Percentiles rank a stretch among this genome's conserved stretches.
Conservation (phyloP, 2,113 vertebrate genomes). For the Solenodon paradoxus region DNA sequence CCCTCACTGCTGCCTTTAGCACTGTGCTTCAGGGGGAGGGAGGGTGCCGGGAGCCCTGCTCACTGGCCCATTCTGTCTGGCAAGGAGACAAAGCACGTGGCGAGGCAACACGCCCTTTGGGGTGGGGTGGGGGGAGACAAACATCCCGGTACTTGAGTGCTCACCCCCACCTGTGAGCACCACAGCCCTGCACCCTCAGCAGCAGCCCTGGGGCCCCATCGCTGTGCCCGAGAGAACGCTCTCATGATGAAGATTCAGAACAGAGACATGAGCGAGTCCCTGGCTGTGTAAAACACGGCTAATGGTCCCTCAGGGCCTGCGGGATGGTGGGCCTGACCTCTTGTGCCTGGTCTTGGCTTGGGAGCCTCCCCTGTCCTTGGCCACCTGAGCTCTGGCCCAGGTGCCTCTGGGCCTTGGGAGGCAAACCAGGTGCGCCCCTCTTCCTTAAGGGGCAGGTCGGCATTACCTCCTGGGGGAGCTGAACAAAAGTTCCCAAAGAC, state of each 20-base stretch:
- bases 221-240: slow-evolving; percentile 63
- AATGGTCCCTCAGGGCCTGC: background rate
- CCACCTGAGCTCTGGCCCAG: no score
- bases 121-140: background rate
- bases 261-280: background rate
- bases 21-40: background rate
- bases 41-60: background rate
- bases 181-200: slow-evolving; percentile 77
- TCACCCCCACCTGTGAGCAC: slow-evolving; percentile 80
- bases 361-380: background rate
- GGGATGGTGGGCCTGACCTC: no score
- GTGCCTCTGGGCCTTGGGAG: no score
- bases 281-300: background rate
- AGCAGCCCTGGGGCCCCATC: slow-evolving; percentile 79
- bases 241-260: background rate
- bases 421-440: no score
- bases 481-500: no score
- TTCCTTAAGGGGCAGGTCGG: no score
- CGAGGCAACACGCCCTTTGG: background rate
- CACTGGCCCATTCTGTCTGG: background rate
- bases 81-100: background rate
- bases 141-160: slow-evolving; percentile 62
- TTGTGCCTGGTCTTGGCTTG: background rate
- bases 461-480: no score
- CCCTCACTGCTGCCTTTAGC: no score